Evolutionary conservation across 2,113 vertebrate genomes (phyloP).

Genomic region (Saccopteryx bilineata): DNA sequence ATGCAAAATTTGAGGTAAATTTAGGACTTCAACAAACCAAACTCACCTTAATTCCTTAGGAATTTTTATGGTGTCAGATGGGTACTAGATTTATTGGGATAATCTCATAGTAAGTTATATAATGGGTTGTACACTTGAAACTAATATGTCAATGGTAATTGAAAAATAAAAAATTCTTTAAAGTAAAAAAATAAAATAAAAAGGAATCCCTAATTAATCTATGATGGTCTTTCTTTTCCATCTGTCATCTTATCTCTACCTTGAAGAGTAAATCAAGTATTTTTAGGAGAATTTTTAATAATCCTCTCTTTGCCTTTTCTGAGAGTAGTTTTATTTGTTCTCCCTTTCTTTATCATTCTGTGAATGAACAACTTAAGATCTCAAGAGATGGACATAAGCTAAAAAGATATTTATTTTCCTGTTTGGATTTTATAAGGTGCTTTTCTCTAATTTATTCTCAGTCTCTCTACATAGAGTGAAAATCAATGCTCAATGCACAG

Average conservation of each 20-base stretch:
- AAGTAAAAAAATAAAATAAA: neutral
- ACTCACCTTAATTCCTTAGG: neutral
- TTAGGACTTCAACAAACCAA: neutral
- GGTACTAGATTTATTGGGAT: neutral
- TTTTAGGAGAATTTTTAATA: neutral
- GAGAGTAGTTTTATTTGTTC: neutral
- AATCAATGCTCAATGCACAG: neutral
- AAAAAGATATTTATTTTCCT: neutral
- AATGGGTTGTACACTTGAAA: neutral
- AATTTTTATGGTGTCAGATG: neutral
- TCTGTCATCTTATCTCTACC: neutral
- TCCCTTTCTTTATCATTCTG: neutral
- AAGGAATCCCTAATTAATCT: neutral
- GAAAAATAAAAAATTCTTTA: neutral
- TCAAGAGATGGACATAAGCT: neutral
- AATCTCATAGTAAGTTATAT: neutral
- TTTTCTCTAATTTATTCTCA: neutral
- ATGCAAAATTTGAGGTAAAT: neutral
- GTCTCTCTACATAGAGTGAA: neutral
- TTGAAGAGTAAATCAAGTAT: neutral
- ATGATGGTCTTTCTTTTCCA: neutral
- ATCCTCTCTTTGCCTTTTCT: neutral
- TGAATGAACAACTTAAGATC: neutral
- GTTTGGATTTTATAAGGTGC: neutral
- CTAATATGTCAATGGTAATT: neutral